Evolutionary conservation across 2,797 vertebrate genomes (phyloP), one percentile per base, ranked within the genome.

Genomic region (Bryconaethiops microstoma): DNA sequence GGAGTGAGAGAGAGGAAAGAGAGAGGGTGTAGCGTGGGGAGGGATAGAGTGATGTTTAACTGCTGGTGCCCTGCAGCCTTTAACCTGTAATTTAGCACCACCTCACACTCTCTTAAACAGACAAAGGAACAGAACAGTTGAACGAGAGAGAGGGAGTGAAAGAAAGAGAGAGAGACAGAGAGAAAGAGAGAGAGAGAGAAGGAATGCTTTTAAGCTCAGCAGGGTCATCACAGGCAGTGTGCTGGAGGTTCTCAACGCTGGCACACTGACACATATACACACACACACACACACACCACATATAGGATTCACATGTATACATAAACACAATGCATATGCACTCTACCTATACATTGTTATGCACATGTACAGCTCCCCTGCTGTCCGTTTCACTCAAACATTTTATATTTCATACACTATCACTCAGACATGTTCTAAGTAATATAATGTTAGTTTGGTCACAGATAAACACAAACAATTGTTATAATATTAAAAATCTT

Each of bases 51-150:
- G 84, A 85, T 85, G 83, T 90, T 90, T 85, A 88, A 87, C 83
- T 78, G 73, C 81, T 83, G 85, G 64, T 85, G 82, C 79, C 86
- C 83, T 76, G 65, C 55, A 55, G 85, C 85, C 88, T 89, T 88
- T 86, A 85, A 85, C 86, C 86, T 81, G 80, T 89, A 88, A 91
- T 89, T 90, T 89, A 90, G 85, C 83, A 83, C 83, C 82, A 78
- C 82, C 85, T 89, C 83, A 87, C 82, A 84, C 72, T 74, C 79
- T 76, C 83, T 69, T 78, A n/a, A 39, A 29, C 86, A 85, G 12
- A 50, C 48, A 50, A 10, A 50, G 48, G 48, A 50, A 50, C 48
- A 81, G 76, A 79, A 6, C 42, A 13, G 17, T 42, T 40, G 21
- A 35, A 9, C 64, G 35, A 59, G 50, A 57, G 50, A 42, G 29